A percentile compares a stretch with the other conserved stretches of the same genome.
Conservation (phyloP, 2,797 vertebrate species). For the Emydoidea blandingii region DNA sequence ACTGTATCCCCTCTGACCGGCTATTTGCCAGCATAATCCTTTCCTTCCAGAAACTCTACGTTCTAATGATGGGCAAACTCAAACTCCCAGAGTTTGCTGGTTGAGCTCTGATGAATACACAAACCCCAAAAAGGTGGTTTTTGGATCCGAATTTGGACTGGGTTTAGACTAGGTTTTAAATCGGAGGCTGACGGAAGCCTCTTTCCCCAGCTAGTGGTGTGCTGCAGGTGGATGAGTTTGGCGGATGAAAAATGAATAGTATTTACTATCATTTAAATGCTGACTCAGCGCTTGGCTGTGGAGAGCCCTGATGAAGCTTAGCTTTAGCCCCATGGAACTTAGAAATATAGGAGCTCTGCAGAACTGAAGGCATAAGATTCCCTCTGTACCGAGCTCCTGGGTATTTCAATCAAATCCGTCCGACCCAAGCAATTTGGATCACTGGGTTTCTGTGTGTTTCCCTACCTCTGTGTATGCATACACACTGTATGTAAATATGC, state of each 20-base stretch:
- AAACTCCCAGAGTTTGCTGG: no score
- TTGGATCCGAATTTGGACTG: neutral
- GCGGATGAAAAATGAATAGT: neutral
- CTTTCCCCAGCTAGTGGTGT: fast-evolving
- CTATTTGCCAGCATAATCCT: no score
- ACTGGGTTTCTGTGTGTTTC: neutral
- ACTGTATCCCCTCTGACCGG: no score
- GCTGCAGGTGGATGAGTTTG: neutral
- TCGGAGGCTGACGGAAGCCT: neutral
- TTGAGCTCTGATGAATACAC: no score
- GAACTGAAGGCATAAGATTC: conserved; percentile 9
- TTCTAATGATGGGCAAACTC: no score
- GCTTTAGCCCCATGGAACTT: neutral
- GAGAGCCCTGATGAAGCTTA: neutral
- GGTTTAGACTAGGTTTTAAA: neutral
- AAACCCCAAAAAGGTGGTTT: neutral
- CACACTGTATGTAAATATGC: fast-evolving
- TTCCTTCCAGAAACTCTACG: no score
- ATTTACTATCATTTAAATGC: neutral
- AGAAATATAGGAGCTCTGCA: conserved; percentile 44
- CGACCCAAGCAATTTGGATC: fast-evolving
- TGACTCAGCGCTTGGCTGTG: conserved; percentile 6
- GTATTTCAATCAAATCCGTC: fast-evolving
- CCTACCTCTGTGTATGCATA: fast-evolving
- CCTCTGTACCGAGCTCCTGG: neutral